Base-by-base conservation (phyloP, 1,140 invertebrate species). In the Reticulitermes speratus region DNA sequence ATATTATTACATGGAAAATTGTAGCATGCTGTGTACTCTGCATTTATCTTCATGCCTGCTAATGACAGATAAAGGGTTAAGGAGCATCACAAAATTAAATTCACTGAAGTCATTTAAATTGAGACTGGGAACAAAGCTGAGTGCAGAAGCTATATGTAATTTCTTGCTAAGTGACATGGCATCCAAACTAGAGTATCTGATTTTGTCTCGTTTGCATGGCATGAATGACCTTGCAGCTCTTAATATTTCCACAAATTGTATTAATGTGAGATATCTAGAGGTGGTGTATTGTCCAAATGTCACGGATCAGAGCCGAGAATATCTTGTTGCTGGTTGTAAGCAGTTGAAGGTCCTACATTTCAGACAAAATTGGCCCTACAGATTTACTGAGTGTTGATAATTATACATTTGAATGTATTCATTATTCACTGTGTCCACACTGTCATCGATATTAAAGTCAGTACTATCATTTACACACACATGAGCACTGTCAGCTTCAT, bases 21-120 rank as follows among this genome's bases (percentile, higher is more conserved):
- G 87, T 86, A n/a, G 19, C 7, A 81, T 23, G 21, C 25, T 87
- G 23, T 59, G 85, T 65, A 84, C 6, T 19, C 52, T 87, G n/a
- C 87, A 87, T 45, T 69, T 87, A 30, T 85, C 85, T 21, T 59
- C 55, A n/a, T 87, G 87, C 85, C 25, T 38, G 12, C 52, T 69
- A 69, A 84, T 87, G 32, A 85, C 86, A 44, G 82, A 86, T 82
- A 86, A 85, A 23, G 86, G 87, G 52, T 85, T 87, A 25, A 84
- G 16, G 25, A 86, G 52, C 25, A 45, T 87, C 38, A 38, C n/a
- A 65, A 85, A 83, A 52, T 32, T 87, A 44, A 85, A 44, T 65
- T 52, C 38, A 30, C 52, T 87, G n/a, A 81, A 65, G 48, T 86
- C 83, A 30, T 32, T 84, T 45, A 84, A 84, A 52, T 21, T 84